Evolutionary conservation across 1,140 invertebrate species (phyloP).

Genomic region (Calliopsis andreniformis): DNA sequence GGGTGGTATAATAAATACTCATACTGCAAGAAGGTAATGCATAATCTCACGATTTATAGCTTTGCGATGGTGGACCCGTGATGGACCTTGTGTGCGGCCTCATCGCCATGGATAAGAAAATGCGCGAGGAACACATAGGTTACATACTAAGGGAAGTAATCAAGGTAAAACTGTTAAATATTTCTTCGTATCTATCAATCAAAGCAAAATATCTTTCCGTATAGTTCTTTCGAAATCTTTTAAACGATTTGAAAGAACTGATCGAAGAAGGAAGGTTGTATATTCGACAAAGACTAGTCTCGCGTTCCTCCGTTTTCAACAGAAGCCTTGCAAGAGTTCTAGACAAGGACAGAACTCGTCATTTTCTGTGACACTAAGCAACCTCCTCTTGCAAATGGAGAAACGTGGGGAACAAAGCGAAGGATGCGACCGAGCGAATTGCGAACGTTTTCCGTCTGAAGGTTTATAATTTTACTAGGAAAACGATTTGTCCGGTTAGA

Average conservation of each 20-base stretch:
- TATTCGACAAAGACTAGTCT: no score
- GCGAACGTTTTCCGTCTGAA: slow-evolving; percentile 16
- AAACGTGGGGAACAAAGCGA: neutral
- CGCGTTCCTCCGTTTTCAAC: neutral
- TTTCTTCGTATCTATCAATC: no score
- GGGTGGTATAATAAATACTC: neutral
- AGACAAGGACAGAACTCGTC: slow-evolving; percentile 11
- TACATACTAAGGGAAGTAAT: slow-evolving; percentile 93
- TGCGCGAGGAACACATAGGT: slow-evolving; percentile 93
- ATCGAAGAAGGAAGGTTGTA: no score
- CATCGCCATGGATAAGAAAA: slow-evolving; percentile 85
- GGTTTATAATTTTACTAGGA: slow-evolving; percentile 34
- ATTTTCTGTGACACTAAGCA: neutral
- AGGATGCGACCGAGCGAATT: slow-evolving; percentile 13
- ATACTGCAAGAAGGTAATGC: neutral
- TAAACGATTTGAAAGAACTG: no score
- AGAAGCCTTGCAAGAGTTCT: slow-evolving; percentile 1
- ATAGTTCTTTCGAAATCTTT: no score
- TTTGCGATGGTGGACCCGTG: slow-evolving; percentile 90
- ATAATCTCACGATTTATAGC: slow-evolving; percentile 81
- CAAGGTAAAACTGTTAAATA: no score
- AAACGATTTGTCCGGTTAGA: slow-evolving; percentile 50
- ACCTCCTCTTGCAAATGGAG: neutral
- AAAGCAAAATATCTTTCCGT: neutral
- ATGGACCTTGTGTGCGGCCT: slow-evolving; percentile 89